Conservation (phyloP, 2,797 vertebrate genomes). For the Sebastes cheni region DNA sequence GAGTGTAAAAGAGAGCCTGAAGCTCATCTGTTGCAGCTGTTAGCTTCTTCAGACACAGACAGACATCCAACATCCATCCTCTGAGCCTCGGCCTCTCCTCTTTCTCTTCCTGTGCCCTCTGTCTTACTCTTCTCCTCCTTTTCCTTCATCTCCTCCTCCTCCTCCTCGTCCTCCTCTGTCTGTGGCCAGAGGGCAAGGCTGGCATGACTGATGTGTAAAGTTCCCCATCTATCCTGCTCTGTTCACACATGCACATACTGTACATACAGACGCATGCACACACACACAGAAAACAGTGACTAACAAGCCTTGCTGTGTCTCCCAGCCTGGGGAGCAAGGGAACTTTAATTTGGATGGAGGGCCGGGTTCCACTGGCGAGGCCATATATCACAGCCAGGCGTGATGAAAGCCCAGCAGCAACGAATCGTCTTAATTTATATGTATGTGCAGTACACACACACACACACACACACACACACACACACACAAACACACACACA, state of each 20-base stretch:
- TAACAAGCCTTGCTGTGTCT: constrained; percentile 12
- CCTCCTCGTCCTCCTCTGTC: neutral
- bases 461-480: neutral
- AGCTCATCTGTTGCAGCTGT: constrained; percentile 33
- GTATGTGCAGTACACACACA: neutral
- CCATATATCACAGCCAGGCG: constrained; percentile 11
- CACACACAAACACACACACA: neutral
- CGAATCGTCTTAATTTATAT: neutral
- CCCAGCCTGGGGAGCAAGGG: neutral
- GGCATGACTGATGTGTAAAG: constrained; percentile 9
- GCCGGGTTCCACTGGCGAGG: neutral
- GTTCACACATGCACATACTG: neutral
- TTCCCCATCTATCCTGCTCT: neutral
- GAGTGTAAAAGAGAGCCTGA: constrained; percentile 22
- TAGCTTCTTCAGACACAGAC: constrained; percentile 23
- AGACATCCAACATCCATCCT: neutral
- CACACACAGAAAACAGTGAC: neutral
- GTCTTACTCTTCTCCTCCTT: neutral
- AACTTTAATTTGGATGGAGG: constrained; percentile 41
- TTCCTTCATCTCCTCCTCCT: neutral
- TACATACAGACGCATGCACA: neutral
- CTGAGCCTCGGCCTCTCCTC: neutral
- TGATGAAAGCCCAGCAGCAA: constrained; percentile 4
- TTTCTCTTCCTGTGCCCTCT: constrained; percentile 6
- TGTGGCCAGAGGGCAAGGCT: neutral